phyloP scores from a whole-genome alignment of 2,888 invertebrate species.

The Clanis bilineata region DNA sequence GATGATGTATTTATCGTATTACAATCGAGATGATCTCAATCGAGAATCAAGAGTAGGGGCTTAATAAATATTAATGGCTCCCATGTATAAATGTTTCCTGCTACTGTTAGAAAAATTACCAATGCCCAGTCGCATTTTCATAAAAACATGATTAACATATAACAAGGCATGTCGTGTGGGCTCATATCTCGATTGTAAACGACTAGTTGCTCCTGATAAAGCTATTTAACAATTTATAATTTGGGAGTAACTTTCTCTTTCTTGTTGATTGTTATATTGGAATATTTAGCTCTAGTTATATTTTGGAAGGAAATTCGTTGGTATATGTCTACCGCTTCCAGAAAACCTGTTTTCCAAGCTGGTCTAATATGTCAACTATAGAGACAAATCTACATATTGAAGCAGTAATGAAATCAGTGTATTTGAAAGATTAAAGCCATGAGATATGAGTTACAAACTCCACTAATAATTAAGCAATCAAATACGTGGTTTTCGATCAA shows the following conservation, averaged over 20 bases:
- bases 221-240: neutral
- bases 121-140: constrained; percentile 59
- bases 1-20: no score
- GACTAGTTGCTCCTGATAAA: neutral
- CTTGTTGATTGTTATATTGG: neutral
- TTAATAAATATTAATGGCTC: constrained; percentile 76
- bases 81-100: constrained; percentile 72
- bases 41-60: constrained; percentile 27
- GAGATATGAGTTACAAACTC: no score
- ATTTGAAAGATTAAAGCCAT: no score
- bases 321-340: no score
- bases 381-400: no score
- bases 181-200: constrained; percentile 23
- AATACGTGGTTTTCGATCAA: no score
- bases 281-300: neutral
- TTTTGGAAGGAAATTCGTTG: no score
- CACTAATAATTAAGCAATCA: no score
- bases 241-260: neutral
- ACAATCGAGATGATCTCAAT: constrained; percentile 11
- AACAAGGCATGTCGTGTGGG: constrained; percentile 50
- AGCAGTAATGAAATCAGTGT: no score
- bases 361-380: no score
- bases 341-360: no score
- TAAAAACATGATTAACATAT: constrained; percentile 69
- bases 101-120: constrained; percentile 67